Evolutionary conservation across 1,140 invertebrate genomes (phyloP), one percentile per base, ranked within the genome.

Genomic region (Venustaconcha ellipsiformis): DNA sequence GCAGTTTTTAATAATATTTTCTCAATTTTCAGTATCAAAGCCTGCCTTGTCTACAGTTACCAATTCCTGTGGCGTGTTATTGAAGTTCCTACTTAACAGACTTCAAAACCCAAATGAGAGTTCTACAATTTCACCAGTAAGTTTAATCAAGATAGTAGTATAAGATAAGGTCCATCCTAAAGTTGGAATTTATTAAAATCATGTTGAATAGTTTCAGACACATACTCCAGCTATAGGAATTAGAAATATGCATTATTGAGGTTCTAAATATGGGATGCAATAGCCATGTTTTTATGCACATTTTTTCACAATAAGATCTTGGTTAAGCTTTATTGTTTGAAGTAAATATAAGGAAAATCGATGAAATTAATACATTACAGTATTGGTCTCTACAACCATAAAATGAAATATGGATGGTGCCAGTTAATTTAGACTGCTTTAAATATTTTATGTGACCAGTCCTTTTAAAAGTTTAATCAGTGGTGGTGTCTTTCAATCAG

Each of bases 11-110:
- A 13, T n/a, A 17, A 70, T 37, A 73, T 56, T 26, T 70, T 57
- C 55, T 79, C 56, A 80, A 14, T 63, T 82, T 80, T 70, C 82
- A 94, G 94, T 94, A 78, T 89, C 92, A 58, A 93, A 93, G 82
- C 92, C 90, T 77, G 92, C 93, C 85, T 89, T 94, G 76, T 89
- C 91, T 48, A 85, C 89, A 72, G 90, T 92, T 63, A 91, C 90
- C 72, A 89, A 91, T 86, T 93, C 93, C 64, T 93, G 92, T 86
- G 90, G 89, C 79, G 90, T 94, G 26, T 85, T 94, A n/a, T 80
- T 93, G 57, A 87, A 89, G 17, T 93, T 92, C 80, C 85, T 94
- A 13, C 84, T 93, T 13, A 84, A 90, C 14, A 91, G 92, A 83
- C 84, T 93, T 76, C 90, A 90, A 76, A 82, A 85, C 72, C 79